Percentiles rank a stretch among this genome's conserved stretches.
Evolutionary conservation across 2,888 invertebrate genomes (phyloP).

Genomic region (Chalcosyrphus nemorum): DNA sequence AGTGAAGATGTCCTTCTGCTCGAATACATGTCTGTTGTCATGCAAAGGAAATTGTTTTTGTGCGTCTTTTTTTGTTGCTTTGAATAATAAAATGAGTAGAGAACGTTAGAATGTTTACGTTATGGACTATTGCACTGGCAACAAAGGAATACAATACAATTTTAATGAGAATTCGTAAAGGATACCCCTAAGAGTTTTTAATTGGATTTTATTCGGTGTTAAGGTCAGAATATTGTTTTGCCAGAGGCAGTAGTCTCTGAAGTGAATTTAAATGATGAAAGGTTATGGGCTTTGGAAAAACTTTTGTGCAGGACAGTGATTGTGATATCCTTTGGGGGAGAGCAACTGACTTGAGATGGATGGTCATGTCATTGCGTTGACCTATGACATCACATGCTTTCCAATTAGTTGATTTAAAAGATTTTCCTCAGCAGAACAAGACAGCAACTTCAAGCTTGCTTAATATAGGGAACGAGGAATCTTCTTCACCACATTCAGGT

Average conservation of each 20-base stretch:
- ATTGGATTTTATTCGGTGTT: slow-evolving; percentile 8
- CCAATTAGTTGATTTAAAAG: too few species aligned
- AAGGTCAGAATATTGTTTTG: slow-evolving; percentile 4
- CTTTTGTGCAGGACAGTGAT: background rate
- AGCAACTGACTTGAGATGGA: too few species aligned
- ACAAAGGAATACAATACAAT: slow-evolving; percentile 9
- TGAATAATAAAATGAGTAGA: slow-evolving; percentile 22
- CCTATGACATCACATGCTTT: too few species aligned
- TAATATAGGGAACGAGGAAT: too few species aligned
- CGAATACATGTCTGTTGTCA: background rate
- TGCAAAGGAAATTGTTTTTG: background rate
- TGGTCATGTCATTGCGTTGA: too few species aligned
- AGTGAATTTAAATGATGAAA: background rate
- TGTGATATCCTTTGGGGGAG: background rate
- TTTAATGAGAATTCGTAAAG: slow-evolving; percentile 2
- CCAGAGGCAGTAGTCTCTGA: background rate
- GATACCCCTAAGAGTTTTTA: slow-evolving; percentile 22
- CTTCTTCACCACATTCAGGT: too few species aligned
- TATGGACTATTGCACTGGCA: slow-evolving; percentile 32
- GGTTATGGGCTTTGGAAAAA: background rate
- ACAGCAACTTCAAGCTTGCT: too few species aligned
- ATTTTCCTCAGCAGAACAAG: too few species aligned
- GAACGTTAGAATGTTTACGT: background rate
- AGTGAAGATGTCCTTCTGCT: slow-evolving; percentile 13
- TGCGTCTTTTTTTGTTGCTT: background rate